Evolutionary conservation across 2,797 vertebrate species (phyloP).

Genomic region (Parauchenoglanis punctatus): DNA sequence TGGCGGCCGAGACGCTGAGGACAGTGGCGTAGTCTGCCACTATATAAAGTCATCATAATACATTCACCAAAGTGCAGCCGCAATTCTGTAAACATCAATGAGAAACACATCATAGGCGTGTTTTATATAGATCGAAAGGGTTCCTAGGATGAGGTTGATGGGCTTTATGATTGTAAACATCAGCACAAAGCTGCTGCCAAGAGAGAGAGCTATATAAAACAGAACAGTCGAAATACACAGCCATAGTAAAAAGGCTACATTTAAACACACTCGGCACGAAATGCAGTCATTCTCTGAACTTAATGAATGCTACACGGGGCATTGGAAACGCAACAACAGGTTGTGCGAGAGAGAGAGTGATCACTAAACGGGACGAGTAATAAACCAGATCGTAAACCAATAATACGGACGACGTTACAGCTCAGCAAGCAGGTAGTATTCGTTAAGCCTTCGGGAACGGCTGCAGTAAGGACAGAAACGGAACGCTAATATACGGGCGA

Average conservation of each 20-base stretch:
- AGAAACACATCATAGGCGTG: background rate
- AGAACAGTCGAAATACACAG: slow-evolving; percentile 48
- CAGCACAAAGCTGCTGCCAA: slow-evolving; percentile 42
- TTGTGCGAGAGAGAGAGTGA: background rate
- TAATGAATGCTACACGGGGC: slow-evolving; percentile 43
- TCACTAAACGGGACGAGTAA: slow-evolving; percentile 14
- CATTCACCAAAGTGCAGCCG: slow-evolving; percentile 5
- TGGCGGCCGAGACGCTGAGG: background rate
- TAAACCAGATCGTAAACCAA: slow-evolving; percentile 44
- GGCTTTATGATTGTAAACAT: slow-evolving; percentile 29
- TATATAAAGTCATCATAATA: background rate
- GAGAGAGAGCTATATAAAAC: slow-evolving; percentile 45
- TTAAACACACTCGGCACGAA: slow-evolving; percentile 42
- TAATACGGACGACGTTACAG: slow-evolving; percentile 36
- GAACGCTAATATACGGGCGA: too few species aligned
- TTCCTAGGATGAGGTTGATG: background rate
- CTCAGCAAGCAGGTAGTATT: slow-evolving; percentile 39
- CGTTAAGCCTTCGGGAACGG: slow-evolving; percentile 41
- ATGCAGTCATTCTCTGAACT: slow-evolving; percentile 40
- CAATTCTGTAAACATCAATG: slow-evolving; percentile 29
- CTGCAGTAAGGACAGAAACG: slow-evolving; percentile 38
- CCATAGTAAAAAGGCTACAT: slow-evolving; percentile 35
- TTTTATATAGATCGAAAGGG: background rate
- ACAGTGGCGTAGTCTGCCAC: background rate
- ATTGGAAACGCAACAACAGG: background rate